Base-by-base conservation (phyloP, 1,140 invertebrate species). In the Tachypleus tridentatus region DNA sequence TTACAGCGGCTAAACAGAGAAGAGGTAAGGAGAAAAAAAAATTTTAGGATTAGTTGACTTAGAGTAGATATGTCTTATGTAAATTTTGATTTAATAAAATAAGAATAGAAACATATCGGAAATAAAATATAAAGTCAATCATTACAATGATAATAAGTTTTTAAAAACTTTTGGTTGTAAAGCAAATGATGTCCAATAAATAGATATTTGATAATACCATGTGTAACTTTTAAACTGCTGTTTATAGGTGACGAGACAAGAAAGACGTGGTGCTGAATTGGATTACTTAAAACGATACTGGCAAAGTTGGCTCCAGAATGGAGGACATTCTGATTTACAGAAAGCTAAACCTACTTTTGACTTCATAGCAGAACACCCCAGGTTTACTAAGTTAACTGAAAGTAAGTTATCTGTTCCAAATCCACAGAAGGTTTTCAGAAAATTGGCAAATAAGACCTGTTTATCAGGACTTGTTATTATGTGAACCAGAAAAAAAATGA, bases 251-350 rank as follows among this genome's bases (percentile, higher is more conserved):
- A 78, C 76, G 5, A 70, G 77, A 1, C 82, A 85, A 58, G 83
- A 90, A 67, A 82, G 88, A 66, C 81, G 85, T 72, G 89, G 88
- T n/a, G 86, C 91, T 0, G 89, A 93, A 73, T 87, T 91, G 65
- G 91, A 93, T 77, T 93, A 93, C 73, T 77, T 93, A 71, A 93
- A 93, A 77, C 82, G 84, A 47, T 87, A 86, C 78, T 85, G 86
- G 0, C 75, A 81, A 47, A 82, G 86, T 61, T 93, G 89, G 88
- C 76, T 86, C 54, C 77, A 81, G 70, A 70, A 75, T 11, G 81
- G 76, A 6, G 80, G 80, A 70, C 78, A 73, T 67, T 65, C 71
- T 64, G 72, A 76, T 64, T 52, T 64, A 49, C 59, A 65, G 51
- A 69, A 72, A 60, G 72, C 70, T 63, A 71, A 72, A 11, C 71